These are phyloP conservation scores for Pediacus dermestoides DNA, from an alignment of 2,888 invertebrate genomes.

Conservation along the genomic window DNA sequence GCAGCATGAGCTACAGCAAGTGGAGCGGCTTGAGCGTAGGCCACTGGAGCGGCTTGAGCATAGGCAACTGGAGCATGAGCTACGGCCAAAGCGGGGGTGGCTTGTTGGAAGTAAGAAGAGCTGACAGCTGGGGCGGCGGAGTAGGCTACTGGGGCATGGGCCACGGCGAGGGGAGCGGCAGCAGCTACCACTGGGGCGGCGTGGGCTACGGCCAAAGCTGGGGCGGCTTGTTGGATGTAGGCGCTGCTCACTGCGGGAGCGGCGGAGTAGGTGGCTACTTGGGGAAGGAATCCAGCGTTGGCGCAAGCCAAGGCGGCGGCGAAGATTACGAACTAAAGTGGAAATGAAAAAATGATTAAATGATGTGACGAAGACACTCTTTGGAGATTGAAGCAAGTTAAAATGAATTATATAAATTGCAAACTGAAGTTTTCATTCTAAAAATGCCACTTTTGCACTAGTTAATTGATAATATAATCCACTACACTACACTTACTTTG, in stretches of 20 bases:
- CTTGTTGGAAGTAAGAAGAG: not conserved
- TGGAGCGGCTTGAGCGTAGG: too few relatives aligned
- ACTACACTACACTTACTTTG: constrained; percentile 34
- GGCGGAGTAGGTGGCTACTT: constrained; percentile 30
- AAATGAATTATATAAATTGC: too few relatives aligned
- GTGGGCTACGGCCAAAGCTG: constrained; percentile 15
- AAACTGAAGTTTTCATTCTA: too few relatives aligned
- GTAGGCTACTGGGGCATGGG: constrained; percentile 9
- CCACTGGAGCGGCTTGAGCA: constrained; percentile 18
- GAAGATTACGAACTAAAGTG: constrained; percentile 54
- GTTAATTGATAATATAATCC: not conserved
- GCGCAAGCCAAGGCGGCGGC: constrained; percentile 59
- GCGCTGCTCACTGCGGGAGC: constrained; percentile 30
- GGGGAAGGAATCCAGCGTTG: constrained; percentile 56
- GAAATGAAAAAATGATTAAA: constrained; percentile 10
- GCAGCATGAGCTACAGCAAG: constrained; percentile 26
- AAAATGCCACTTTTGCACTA: too few relatives aligned
- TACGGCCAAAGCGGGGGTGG: constrained; percentile 9
- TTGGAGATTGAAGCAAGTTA: too few relatives aligned
- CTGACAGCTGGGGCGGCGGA: constrained; percentile 7
- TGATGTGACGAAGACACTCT: too few relatives aligned
- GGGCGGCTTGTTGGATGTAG: constrained; percentile 29
- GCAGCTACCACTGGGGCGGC: constrained; percentile 1
- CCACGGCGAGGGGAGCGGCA: constrained; percentile 10
- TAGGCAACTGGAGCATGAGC: constrained; percentile 7